Conservation (phyloP, 2,888 invertebrate genomes). For the Mystacides longicornis region DNA sequence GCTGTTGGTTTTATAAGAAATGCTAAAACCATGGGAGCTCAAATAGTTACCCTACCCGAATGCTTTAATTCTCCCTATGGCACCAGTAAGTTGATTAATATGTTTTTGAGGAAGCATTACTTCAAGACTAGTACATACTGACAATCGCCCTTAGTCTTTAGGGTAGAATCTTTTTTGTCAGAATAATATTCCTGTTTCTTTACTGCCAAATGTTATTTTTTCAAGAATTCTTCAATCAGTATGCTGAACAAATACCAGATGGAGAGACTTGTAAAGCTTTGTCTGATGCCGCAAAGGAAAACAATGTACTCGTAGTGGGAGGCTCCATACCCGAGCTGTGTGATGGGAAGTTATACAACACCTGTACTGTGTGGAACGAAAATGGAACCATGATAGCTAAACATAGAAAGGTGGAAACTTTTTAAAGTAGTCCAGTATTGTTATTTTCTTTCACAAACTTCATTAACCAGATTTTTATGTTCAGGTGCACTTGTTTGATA, state of each 20-base stretch:
- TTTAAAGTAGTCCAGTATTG: too few relatives aligned
- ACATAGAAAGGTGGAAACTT: constrained; percentile 83
- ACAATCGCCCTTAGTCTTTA: constrained; percentile 2
- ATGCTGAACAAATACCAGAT: constrained; percentile 76
- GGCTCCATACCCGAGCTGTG: constrained; percentile 84
- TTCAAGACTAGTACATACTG: not conserved
- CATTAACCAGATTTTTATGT: not conserved
- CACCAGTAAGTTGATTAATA: constrained; percentile 45
- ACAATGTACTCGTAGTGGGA: constrained; percentile 74
- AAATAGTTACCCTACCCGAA: constrained; percentile 64
- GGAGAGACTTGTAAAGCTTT: constrained; percentile 69
- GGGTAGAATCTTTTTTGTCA: too few relatives aligned
- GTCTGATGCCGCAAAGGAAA: constrained; percentile 66
- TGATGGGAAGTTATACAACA: constrained; percentile 68
- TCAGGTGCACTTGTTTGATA: constrained; percentile 91
- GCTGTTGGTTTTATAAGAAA: constrained; percentile 64
- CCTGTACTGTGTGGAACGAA: constrained; percentile 79
- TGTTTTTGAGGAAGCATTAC: too few relatives aligned
- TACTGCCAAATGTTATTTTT: not conserved
- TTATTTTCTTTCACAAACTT: not conserved
- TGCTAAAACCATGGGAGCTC: constrained; percentile 58
- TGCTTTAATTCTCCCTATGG: constrained; percentile 96
- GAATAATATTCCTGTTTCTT: too few relatives aligned
- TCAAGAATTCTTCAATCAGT: constrained; percentile 69
- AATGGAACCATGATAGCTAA: constrained; percentile 70